These are phyloP conservation scores for Halictus quadricinctus DNA, from an alignment of 2,888 invertebrate genomes.

Conservation along the genomic window DNA sequence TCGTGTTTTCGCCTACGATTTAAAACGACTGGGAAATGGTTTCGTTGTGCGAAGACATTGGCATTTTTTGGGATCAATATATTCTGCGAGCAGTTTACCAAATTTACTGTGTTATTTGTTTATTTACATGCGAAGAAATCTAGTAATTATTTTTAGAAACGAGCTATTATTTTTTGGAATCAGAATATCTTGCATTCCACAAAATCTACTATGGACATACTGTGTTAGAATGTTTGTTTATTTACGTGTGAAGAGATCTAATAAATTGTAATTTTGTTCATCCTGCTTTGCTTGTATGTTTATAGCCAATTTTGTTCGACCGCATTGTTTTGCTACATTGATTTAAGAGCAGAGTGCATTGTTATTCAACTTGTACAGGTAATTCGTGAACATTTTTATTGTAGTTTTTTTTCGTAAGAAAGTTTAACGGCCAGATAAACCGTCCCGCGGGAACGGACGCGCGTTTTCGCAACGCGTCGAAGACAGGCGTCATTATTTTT, in stretches of 20 bases:
- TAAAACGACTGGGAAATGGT: background rate
- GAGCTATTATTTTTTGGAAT: too few species aligned
- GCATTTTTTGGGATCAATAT: too few species aligned
- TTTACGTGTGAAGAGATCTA: too few species aligned
- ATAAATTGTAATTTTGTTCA: background rate
- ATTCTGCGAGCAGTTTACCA: background rate
- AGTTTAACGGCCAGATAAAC: background rate
- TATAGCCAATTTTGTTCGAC: background rate
- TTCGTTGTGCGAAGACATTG: background rate
- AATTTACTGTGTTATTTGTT: too few species aligned
- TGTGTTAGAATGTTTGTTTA: too few species aligned
- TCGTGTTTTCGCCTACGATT: background rate
- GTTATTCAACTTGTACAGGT: background rate
- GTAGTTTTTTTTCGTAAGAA: background rate
- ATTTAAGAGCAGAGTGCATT: background rate
- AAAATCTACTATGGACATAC: too few species aligned
- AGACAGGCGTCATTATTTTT: constrained; percentile 24
- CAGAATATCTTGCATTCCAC: too few species aligned
- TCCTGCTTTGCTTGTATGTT: background rate
- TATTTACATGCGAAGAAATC: background rate
- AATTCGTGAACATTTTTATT: background rate
- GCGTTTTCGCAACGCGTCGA: background rate
- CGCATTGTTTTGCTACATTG: background rate
- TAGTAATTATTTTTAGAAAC: too few species aligned
- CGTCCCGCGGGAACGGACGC: background rate